phyloP scores from a whole-genome alignment of 2,113 vertebrate genomes.

The Chaetodon trifascialis region DNA sequence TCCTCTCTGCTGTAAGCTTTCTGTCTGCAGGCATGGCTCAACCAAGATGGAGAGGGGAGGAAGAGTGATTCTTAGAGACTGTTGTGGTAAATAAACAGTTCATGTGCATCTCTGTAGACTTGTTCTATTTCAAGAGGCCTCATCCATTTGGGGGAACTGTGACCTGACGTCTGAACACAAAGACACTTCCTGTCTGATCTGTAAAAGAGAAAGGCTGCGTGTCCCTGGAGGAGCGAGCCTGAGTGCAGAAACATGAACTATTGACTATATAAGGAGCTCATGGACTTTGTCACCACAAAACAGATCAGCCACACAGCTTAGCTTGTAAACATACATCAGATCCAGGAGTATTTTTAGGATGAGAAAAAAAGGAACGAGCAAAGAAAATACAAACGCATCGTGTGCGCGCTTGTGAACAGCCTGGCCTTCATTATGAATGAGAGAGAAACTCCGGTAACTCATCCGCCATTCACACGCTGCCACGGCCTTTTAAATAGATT shows the following conservation, averaged over 20 bases:
- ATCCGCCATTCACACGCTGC: conserved; percentile 22
- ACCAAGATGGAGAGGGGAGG: background rate
- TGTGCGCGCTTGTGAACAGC: background rate
- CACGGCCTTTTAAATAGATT: conserved; percentile 37
- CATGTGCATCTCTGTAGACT: conserved; percentile 38
- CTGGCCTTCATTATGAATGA: conserved; percentile 14
- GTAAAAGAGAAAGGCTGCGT: conserved; percentile 49
- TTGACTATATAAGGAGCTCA: conserved; percentile 73
- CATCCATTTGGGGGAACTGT: conserved; percentile 26
- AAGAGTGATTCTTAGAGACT: conserved; percentile 17
- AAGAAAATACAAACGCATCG: background rate
- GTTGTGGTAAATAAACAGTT: conserved; percentile 48
- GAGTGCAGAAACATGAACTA: conserved; percentile 52
- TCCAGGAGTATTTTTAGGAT: background rate
- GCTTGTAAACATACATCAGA: conserved; percentile 30
- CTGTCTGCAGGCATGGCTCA: conserved; percentile 28
- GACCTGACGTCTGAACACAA: conserved; percentile 59
- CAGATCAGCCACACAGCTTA: conserved; percentile 3
- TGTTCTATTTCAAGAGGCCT: conserved; percentile 58
- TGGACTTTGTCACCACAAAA: conserved; percentile 26
- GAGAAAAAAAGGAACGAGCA: background rate
- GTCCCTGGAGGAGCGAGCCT: conserved; percentile 42
- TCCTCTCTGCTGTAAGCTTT: conserved; percentile 25
- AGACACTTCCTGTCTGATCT: conserved; percentile 72
- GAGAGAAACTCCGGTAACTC: conserved; percentile 36